Conservation (phyloP, 2,113 vertebrate genomes). For the Lanius collurio region DNA sequence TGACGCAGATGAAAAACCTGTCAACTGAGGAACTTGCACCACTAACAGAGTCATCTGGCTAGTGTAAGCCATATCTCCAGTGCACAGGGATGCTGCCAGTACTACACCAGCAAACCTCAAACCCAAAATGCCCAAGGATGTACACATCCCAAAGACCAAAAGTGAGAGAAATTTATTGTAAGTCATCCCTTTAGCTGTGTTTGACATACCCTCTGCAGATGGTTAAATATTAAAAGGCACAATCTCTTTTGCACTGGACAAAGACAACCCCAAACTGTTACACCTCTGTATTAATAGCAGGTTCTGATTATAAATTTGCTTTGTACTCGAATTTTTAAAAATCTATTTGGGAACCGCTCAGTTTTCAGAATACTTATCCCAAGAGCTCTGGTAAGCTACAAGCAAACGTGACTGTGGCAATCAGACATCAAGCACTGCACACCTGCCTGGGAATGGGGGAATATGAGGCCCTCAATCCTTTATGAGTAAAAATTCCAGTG, state of each 20-base stretch:
- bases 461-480: neutral
- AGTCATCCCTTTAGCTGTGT: neutral
- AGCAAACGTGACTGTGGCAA: neutral
- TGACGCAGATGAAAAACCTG: neutral
- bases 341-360: neutral
- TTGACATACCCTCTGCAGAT: neutral
- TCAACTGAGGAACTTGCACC: neutral
- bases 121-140: neutral
- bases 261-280: neutral
- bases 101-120: neutral
- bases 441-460: neutral
- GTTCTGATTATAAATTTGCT: neutral
- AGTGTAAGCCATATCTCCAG: neutral
- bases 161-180: neutral
- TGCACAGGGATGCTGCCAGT: neutral
- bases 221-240: neutral
- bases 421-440: neutral
- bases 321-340: neutral
- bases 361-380: neutral
- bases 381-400: neutral
- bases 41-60: neutral
- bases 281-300: neutral
- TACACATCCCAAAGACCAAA: neutral
- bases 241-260: neutral
- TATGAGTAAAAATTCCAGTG: neutral